These are phyloP conservation scores for Chloropsis hardwickii DNA, from an alignment of 2,113 vertebrate genomes.

Conservation along the genomic window DNA sequence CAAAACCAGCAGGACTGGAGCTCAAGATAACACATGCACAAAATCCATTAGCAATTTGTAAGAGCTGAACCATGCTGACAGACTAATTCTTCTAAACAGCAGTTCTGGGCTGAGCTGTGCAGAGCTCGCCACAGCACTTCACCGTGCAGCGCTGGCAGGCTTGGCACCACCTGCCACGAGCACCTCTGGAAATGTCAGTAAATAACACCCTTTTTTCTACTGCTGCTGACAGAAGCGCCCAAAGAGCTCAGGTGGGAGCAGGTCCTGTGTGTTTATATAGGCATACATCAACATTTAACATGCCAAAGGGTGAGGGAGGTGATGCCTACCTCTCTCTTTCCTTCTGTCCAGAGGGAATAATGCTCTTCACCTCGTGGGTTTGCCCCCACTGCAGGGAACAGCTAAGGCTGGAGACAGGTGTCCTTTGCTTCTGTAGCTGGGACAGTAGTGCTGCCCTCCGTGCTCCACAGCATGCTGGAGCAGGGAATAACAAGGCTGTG, in stretches of 20 bases:
- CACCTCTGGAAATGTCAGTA: background rate
- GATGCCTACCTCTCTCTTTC: background rate
- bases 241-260: background rate
- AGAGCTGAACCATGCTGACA: background rate
- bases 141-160: fast-evolving
- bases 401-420: background rate
- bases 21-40: conserved; percentile 4
- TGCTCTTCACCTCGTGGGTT: background rate
- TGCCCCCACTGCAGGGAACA: background rate
- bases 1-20: background rate
- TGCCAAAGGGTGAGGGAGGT: fast-evolving
- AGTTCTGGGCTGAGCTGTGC: background rate
- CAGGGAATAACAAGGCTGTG: background rate
- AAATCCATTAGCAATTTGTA: conserved; percentile 3
- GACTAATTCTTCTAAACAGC: background rate
- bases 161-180: background rate
- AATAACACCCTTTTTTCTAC: background rate
- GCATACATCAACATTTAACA: background rate
- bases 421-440: fast-evolving
- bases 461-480: background rate
- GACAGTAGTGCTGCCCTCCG: background rate
- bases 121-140: background rate
- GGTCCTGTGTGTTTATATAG: background rate
- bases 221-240: background rate
- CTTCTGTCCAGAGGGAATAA: background rate